Evolutionary conservation across 2,888 invertebrate genomes (phyloP), one percentile per base, ranked within the genome.

Genomic region (Drosophila lutescens): DNA sequence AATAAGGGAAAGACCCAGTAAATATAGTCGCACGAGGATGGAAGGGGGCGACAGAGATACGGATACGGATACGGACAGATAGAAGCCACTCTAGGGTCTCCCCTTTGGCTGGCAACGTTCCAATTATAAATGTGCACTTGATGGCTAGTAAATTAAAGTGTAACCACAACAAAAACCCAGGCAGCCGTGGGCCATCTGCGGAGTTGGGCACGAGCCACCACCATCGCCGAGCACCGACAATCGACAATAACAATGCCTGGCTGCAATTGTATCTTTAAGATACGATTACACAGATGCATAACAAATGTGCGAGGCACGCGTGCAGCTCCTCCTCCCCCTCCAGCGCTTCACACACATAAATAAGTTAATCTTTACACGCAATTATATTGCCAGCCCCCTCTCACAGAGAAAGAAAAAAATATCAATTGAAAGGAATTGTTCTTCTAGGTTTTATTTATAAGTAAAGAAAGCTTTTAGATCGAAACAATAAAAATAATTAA

Each of bases 331-430:
- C 47, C 34, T 15, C 4, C 69, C 61, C 67, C 62, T 26, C 26
- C 26, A 26, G 26, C 5, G 26, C 26, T 26, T 61, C 61, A 55
- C 69, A 65, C 61, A 62, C 69, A 74, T 76, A 69, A 78, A 68
- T 67, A 83, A 80, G 80, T 83, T 78, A 78, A 86, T 86, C 74
- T 79, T 66, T 74, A 73, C 81, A 80, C 78, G 84, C 86, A 83
- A 86, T 73, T 76, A 74, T 67, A 74, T 72, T 70, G 74, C 55
- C 61, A 40, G 34, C 56, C 66, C 68, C 57, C 66, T 63, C 26
- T 17, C 34, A 36, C 34, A 23, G 47, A 36, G 23, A 26, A 7
- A 26, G 10, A 38, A 49, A 17, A 2, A 26, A 17, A 49, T 17
- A 32, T 6, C 15, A 34, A 34, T 46, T 46, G 9, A 46, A 46